Evolutionary conservation across 2,113 vertebrate species (phyloP).

Genomic region (Fregata magnificens): DNA sequence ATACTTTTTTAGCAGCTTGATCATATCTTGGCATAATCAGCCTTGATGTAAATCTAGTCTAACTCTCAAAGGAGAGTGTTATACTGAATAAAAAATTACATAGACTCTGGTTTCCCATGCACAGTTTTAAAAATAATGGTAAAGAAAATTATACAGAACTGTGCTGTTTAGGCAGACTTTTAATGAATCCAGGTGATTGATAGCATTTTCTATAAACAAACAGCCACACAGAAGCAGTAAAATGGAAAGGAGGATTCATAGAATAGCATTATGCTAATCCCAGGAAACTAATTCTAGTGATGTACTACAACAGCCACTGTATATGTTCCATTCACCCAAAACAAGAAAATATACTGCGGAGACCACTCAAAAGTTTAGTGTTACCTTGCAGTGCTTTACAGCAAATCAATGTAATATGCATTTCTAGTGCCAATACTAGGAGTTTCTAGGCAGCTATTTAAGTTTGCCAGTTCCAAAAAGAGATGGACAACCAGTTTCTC

Average conservation of each 20-base stretch:
- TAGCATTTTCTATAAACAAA: conserved; percentile 76
- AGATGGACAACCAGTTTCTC: not conserved
- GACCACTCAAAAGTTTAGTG: conserved; percentile 62
- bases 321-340: conserved; percentile 54
- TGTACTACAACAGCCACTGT: conserved; percentile 57
- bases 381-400: conserved; percentile 31
- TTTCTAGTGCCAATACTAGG: not conserved
- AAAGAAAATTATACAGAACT: conserved; percentile 72
- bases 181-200: conserved; percentile 76
- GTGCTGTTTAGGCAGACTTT: conserved; percentile 71
- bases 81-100: conserved; percentile 66
- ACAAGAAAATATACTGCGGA: conserved; percentile 69
- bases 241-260: conserved; percentile 69
- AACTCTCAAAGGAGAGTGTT: conserved; percentile 66
- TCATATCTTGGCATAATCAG: conserved; percentile 69
- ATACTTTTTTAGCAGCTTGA: conserved; percentile 60
- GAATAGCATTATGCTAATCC: conserved; percentile 77
- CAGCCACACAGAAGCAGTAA: conserved; percentile 69
- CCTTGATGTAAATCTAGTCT: conserved; percentile 70
- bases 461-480: not conserved
- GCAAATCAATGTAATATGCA: not conserved
- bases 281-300: conserved; percentile 76
- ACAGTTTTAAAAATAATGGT: conserved; percentile 66
- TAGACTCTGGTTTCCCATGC: conserved; percentile 49
- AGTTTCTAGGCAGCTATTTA: not conserved